Evolutionary conservation across 2,888 invertebrate species (phyloP).

Genomic region (Cerceris ruficornis): DNA sequence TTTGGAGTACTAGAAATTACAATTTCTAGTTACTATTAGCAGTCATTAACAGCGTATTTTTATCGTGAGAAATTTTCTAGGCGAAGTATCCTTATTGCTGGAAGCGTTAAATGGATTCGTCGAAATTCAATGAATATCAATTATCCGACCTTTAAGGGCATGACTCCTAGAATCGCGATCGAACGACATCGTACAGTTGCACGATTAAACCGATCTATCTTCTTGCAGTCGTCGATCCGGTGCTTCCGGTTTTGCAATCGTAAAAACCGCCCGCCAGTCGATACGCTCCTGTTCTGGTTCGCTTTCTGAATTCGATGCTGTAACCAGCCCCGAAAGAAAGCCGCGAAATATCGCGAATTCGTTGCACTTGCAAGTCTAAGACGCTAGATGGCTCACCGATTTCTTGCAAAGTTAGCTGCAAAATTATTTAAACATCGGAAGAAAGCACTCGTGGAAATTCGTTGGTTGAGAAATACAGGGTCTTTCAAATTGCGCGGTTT

Average conservation of each 20-base stretch:
- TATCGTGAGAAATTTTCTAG: too few species aligned
- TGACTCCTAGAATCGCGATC: neutral
- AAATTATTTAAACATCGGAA: too few species aligned
- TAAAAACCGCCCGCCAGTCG: constrained; percentile 31
- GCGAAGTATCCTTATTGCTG: too few species aligned
- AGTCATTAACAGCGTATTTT: too few species aligned
- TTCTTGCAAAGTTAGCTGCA: too few species aligned
- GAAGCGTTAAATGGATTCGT: too few species aligned
- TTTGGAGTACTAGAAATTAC: too few species aligned
- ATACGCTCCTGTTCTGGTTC: constrained; percentile 32
- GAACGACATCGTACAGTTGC: neutral
- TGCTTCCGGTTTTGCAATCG: constrained; percentile 55
- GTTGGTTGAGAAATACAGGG: too few species aligned
- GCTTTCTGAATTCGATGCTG: constrained; percentile 45
- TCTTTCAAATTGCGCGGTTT: too few species aligned
- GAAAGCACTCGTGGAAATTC: too few species aligned
- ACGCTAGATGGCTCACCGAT: too few species aligned
- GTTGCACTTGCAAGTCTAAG: neutral
- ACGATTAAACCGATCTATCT: constrained; percentile 9
- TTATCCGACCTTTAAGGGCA: neutral
- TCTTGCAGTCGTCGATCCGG: constrained; percentile 37
- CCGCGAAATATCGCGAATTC: constrained; percentile 15
- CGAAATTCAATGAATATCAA: neutral
- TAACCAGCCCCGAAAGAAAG: constrained; percentile 30
- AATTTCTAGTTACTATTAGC: too few species aligned